These are phyloP conservation scores for Tetrax tetrax DNA, from an alignment of 2,113 vertebrate genomes.

Conservation along the genomic window DNA sequence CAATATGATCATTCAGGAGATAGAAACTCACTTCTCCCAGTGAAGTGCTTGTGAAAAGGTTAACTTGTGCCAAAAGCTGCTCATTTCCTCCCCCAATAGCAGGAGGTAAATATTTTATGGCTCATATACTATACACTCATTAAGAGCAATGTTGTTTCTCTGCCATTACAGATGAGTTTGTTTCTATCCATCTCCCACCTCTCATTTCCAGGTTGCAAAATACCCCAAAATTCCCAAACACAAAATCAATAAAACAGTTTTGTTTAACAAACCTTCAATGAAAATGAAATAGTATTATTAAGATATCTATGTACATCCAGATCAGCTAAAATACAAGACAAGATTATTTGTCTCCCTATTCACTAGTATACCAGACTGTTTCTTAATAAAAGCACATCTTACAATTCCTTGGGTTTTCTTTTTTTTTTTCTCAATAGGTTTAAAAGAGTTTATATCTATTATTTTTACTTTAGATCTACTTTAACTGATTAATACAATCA, in stretches of 20 bases:
- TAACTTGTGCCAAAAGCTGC: neutral
- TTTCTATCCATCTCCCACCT: neutral
- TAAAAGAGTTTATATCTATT: neutral
- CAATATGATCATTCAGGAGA: neutral
- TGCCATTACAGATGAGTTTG: neutral
- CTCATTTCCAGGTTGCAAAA: neutral
- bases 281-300: neutral
- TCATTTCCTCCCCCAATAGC: neutral
- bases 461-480: neutral
- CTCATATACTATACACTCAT: neutral
- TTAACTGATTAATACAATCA: neutral
- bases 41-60: neutral
- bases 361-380: neutral
- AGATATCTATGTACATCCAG: neutral
- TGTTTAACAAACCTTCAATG: neutral
- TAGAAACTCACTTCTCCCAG: neutral
- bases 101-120: fast-evolving
- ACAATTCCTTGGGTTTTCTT: neutral
- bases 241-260: neutral
- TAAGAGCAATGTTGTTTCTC: neutral
- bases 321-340: neutral
- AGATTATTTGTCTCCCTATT: neutral
- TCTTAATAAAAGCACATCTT: neutral
- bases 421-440: neutral
- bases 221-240: neutral